Base-by-base conservation (phyloP, 2,888 invertebrate genomes). In the Macrophya alboannulata region DNA sequence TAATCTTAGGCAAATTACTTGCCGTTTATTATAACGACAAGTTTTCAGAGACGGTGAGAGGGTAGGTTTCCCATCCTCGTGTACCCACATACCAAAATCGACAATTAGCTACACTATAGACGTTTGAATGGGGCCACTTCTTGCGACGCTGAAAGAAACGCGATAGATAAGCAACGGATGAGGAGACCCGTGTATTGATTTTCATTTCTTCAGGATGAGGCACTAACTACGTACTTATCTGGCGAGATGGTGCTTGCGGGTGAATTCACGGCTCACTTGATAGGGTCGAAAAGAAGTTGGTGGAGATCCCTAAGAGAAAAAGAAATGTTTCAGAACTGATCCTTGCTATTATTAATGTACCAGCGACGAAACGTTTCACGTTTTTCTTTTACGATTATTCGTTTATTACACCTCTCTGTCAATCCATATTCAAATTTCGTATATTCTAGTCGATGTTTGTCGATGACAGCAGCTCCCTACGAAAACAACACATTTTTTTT, bases 161-260 rank as follows among this genome's bases (percentile, higher is more conserved):
- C 59, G 81, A 62, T 40, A 62, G 81, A 81, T 81, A 81, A 81
- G 81, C 81, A 43, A 21, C 15, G 81, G 43, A 62, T 9, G 43
- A 81, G 81, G 81, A 55, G n/a, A 55, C 40, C 62, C n/a, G 62
- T 43, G 81, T 81, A 81, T 81, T 43, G 81, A 81, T 81, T 81
- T 40, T 81, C 62, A 81, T 81, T 81, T 43, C 45, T 55, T 59
- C 17, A 81, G 62, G 59, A 43, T 31, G 59, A 81, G 40, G n/a
- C 81, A 21, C 43, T 81, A 81, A 81, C 81, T 81, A 43, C 81
- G 81, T 81, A 81, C 81, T 81, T 62, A 62, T 81, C 81, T 43
- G 62, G 5, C 59, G 59, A 81, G 81, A 81, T 62, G 79, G 62
- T 43, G 51, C 77, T 81, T 40, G 79, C 10, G n/a, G 25, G 40